Conservation (phyloP, 2,113 vertebrate species). For the Regulus satrapa region DNA sequence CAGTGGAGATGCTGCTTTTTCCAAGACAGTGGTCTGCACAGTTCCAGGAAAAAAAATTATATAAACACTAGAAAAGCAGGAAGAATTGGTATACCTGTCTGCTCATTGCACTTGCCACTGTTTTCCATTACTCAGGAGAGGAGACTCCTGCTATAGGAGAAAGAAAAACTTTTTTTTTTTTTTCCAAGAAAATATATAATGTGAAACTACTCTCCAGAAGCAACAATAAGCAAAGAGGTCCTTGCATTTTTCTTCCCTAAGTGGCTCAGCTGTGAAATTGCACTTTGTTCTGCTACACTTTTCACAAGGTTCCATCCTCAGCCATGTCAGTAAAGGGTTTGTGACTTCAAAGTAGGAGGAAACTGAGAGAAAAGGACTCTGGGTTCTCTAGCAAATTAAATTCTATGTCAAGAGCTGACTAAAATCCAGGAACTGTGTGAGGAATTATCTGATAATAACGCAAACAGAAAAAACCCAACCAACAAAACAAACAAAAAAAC, state of each 20-base stretch:
- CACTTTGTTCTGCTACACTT: background rate
- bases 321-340: background rate
- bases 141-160: background rate
- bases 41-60: background rate
- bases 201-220: background rate
- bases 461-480: too few relatives aligned
- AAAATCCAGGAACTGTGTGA: background rate
- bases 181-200: background rate
- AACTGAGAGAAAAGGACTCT: background rate
- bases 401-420: background rate
- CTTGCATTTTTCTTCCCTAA: background rate
- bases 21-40: background rate
- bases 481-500: too few relatives aligned
- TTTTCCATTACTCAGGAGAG: background rate
- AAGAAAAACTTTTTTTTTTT: background rate
- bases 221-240: background rate
- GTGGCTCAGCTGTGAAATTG: background rate
- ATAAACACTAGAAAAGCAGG: background rate
- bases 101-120: background rate
- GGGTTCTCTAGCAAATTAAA: background rate
- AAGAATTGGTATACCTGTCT: background rate
- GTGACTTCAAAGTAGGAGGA: background rate
- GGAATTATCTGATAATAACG: background rate
- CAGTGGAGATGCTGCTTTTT: background rate
- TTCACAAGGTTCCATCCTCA: background rate